These are phyloP conservation scores for Chaetogeoica ovagalla DNA, from an alignment of 2,888 invertebrate genomes.

Conservation along the genomic window DNA sequence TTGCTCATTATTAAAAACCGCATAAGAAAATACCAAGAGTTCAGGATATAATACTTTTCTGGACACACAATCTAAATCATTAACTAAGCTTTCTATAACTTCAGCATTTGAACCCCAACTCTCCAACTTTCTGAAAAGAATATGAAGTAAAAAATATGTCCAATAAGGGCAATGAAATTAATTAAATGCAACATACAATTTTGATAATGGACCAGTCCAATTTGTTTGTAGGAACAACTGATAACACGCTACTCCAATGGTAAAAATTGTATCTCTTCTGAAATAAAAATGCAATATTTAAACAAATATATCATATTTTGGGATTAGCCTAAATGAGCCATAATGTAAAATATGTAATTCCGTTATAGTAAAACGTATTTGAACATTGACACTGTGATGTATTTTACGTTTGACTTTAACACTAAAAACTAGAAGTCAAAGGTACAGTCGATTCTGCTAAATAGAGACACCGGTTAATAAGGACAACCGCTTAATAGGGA, in stretches of 20 bases:
- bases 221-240: constrained; percentile 78
- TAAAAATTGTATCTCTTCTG: constrained; percentile 60
- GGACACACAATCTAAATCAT: constrained; percentile 71
- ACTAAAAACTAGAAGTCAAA: no score
- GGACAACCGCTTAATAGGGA: no score
- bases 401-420: no score
- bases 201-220: constrained; percentile 72
- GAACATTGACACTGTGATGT: no score
- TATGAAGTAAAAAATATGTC: constrained; percentile 56
- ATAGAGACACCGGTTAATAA: no score
- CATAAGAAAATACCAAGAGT: constrained; percentile 59
- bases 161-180: background rate
- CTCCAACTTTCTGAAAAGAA: constrained; percentile 58
- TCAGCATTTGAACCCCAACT: constrained; percentile 56
- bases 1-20: constrained; percentile 55
- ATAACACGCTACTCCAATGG: constrained; percentile 69
- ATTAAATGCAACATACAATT: constrained; percentile 36
- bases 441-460: no score
- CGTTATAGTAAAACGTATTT: no score
- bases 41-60: constrained; percentile 67
- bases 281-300: constrained; percentile 35
- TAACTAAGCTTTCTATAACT: constrained; percentile 61
- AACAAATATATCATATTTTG: background rate
- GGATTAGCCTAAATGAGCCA: no score
- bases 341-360: no score